These are phyloP conservation scores for Coreoperca whiteheadi DNA, from an alignment of 2,113 vertebrate species.

Conservation along the genomic window DNA sequence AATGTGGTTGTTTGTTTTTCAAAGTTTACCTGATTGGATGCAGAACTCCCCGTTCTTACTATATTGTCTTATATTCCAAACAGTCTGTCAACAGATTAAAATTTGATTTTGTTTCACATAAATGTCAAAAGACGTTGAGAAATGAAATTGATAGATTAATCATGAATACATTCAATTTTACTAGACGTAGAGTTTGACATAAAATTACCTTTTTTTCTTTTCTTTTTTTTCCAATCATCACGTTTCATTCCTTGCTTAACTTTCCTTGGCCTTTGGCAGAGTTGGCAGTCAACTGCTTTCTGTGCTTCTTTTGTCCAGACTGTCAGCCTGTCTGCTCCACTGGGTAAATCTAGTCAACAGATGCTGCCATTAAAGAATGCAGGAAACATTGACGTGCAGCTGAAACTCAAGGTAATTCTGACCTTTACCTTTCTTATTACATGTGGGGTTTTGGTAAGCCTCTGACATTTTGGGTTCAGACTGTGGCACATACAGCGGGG, in stretches of 20 bases:
- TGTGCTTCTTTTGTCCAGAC: constrained; percentile 82
- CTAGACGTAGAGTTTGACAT: neutral
- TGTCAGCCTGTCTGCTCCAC: constrained; percentile 83
- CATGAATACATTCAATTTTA: neutral
- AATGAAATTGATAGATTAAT: neutral
- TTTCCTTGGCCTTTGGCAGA: neutral
- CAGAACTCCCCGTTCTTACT: neutral
- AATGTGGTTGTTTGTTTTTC: neutral
- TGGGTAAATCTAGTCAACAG: constrained; percentile 86
- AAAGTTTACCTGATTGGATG: neutral
- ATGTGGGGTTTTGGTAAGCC: constrained; percentile 53
- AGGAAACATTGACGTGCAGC: constrained; percentile 92
- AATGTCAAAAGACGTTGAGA: neutral
- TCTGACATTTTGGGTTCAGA: constrained; percentile 52
- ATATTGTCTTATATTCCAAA: neutral
- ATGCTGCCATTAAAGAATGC: constrained; percentile 94
- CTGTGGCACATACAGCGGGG: constrained; percentile 23
- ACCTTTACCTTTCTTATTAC: constrained; percentile 67
- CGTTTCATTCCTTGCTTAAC: constrained; percentile 3
- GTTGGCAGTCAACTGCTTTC: constrained; percentile 1
- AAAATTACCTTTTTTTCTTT: neutral
- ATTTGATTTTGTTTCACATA: neutral
- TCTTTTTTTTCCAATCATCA: no score
- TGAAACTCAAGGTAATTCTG: constrained; percentile 90
- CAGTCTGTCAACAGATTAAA: neutral